Base-by-base conservation (phyloP, 2,888 invertebrate genomes). In the Amphipyra tragopoginis region DNA sequence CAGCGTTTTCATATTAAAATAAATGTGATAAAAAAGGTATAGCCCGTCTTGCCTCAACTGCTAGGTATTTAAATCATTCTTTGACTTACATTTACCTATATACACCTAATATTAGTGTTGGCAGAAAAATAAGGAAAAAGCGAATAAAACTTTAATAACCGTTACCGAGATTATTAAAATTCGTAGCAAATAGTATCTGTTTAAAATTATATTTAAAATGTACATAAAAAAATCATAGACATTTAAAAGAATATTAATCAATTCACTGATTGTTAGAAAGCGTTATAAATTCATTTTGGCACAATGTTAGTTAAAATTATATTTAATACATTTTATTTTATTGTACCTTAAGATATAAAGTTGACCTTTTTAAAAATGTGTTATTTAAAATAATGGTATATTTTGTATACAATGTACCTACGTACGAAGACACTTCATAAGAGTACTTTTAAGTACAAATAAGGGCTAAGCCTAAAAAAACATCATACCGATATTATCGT, bases 41-140 rank as follows among this genome's bases (percentile, higher is more conserved):
- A 43, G 7, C 61, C 75, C 57, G 56, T 77, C 89, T 93, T 94
- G 93, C 93, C 93, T 89, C 80, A 61, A 77, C 84, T 89, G 93
- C 93, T 93, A 94, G 92, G 93, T 87, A 79, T 85, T 62, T 56
- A 71, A 80, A 75, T 78, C 80, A 66, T 71, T 79, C 72, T 55
- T 75, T 55, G 62, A 68, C 72, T 76, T 76, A 79, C 73, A 83
- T 78, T 80, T 82, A 86, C 78, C 78, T 79, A 79, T 79, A 38
- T 79, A 79, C 79, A 80, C 65, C 79, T 83, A 84, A 73, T 71
- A 79, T 67, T 75, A 79, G 66, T 76, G 55, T 65, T 68, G 66
- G 62, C 68, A 61, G 59, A 63, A 51, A 60, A 56, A 64, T 48
- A 11, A n/a, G 48, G 7, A 59, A 64, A 67, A 64, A 57, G 47